These are phyloP conservation scores for Ashinkailepas kermadecensis DNA, from an alignment of 2,888 invertebrate genomes.

Conservation along the genomic window DNA sequence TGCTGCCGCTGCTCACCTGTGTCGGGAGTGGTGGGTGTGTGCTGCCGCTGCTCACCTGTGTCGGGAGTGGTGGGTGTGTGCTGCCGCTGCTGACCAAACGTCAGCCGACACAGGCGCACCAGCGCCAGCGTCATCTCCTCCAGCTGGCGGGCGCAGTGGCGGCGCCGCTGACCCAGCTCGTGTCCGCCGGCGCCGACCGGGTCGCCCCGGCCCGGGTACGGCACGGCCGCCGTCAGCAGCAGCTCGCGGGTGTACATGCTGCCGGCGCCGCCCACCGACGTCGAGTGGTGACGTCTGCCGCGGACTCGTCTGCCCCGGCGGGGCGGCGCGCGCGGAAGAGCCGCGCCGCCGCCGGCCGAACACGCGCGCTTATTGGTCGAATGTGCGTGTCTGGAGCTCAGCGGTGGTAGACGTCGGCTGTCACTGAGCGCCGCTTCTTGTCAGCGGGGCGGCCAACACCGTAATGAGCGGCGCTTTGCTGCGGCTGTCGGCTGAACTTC, in stretches of 20 bases:
- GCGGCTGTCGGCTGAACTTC: no score
- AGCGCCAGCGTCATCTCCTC: not conserved
- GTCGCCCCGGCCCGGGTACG: not conserved
- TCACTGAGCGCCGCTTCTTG: no score
- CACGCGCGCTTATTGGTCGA: not conserved
- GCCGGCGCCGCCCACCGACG: no score
- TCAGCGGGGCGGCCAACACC: no score
- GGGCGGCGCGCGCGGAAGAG: not conserved
- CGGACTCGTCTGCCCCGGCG: not conserved
- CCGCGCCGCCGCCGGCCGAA: not conserved
- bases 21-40: no score
- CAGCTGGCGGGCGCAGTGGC: not conserved
- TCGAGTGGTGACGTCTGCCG: not conserved
- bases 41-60: not conserved
- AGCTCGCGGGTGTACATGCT: not conserved
- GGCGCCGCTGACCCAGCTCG: not conserved
- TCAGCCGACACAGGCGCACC: not conserved
- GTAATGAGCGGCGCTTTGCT: no score
- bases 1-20: no score
- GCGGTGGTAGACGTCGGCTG: not conserved
- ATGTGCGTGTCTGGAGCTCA: not conserved
- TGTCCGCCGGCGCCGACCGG: no score
- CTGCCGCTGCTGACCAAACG: not conserved
- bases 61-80: not conserved
- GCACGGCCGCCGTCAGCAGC: constrained; percentile 10